Evolutionary conservation across 2,888 invertebrate species (phyloP).

Genomic region (Abscondita cerata): DNA sequence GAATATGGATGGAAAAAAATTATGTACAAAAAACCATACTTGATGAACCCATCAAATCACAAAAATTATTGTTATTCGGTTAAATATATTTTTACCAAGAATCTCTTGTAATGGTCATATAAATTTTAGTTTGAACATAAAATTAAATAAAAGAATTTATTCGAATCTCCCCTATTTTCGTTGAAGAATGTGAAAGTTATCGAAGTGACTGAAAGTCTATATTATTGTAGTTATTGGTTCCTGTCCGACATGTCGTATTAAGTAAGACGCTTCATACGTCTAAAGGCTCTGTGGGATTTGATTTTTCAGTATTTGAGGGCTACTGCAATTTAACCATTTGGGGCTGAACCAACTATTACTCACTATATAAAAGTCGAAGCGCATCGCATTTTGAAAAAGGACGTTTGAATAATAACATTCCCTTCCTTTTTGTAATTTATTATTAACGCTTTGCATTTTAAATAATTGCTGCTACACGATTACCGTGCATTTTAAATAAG

Average conservation of each 20-base stretch:
- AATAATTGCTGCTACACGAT: conserved; percentile 30
- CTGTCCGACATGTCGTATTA: conserved; percentile 11
- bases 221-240: conserved; percentile 10
- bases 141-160: too few relatives aligned
- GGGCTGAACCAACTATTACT: not conserved
- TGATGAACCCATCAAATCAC: too few relatives aligned
- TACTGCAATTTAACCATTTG: conserved; percentile 7
- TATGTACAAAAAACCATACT: too few relatives aligned
- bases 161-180: too few relatives aligned
- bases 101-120: too few relatives aligned
- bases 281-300: conserved; percentile 10
- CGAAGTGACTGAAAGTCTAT: conserved; percentile 9
- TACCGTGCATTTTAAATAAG: conserved; percentile 26
- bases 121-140: too few relatives aligned
- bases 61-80: too few relatives aligned
- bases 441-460: conserved; percentile 22
- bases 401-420: not conserved
- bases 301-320: conserved; percentile 6
- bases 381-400: conserved; percentile 15
- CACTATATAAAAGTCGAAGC: conserved; percentile 10
- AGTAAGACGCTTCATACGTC: conserved; percentile 9
- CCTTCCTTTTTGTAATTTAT: conserved; percentile 6
- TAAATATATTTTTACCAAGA: too few relatives aligned
- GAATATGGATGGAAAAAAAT: too few relatives aligned
- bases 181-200: not conserved